These are phyloP conservation scores for Corythoichthys intestinalis DNA, from an alignment of 2,113 vertebrate genomes.

Conservation along the genomic window DNA sequence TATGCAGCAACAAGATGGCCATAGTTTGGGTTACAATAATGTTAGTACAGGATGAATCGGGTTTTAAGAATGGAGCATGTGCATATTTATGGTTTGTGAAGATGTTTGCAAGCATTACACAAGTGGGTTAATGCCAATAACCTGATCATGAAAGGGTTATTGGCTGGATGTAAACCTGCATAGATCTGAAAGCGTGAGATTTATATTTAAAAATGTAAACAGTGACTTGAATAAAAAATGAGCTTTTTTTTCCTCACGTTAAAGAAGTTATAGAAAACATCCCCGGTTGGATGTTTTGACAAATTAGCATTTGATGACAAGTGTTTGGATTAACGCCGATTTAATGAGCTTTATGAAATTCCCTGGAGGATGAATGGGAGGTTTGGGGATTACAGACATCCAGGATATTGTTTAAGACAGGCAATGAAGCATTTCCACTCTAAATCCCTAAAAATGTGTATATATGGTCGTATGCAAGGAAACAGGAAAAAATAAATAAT, in stretches of 20 bases:
- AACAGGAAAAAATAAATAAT: constrained; percentile 4
- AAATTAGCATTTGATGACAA: constrained; percentile 60
- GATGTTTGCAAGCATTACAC: too few relatives aligned
- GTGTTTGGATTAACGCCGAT: constrained; percentile 56
- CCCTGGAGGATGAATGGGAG: constrained; percentile 36
- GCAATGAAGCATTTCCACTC: constrained; percentile 29
- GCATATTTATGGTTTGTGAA: too few relatives aligned
- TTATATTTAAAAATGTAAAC: constrained; percentile 1
- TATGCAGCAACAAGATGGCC: too few relatives aligned
- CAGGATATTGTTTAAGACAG: constrained; percentile 35
- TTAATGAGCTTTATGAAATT: constrained; percentile 51
- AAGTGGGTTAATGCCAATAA: too few relatives aligned
- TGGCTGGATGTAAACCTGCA: too few relatives aligned
- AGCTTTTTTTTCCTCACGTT: constrained; percentile 10
- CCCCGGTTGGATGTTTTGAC: constrained; percentile 32
- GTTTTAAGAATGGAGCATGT: too few relatives aligned
- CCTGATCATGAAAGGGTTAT: too few relatives aligned
- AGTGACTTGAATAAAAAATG: too few relatives aligned
- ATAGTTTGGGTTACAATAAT: too few relatives aligned
- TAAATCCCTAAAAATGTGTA: constrained; percentile 39
- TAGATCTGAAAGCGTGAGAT: constrained; percentile 18
- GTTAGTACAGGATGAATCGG: too few relatives aligned
- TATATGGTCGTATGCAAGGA: constrained; percentile 18
- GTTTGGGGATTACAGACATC: constrained; percentile 50
- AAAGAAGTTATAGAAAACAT: constrained; percentile 36